Evolutionary conservation across 1,140 invertebrate species (phyloP).

Genomic region (Asobara japonica): DNA sequence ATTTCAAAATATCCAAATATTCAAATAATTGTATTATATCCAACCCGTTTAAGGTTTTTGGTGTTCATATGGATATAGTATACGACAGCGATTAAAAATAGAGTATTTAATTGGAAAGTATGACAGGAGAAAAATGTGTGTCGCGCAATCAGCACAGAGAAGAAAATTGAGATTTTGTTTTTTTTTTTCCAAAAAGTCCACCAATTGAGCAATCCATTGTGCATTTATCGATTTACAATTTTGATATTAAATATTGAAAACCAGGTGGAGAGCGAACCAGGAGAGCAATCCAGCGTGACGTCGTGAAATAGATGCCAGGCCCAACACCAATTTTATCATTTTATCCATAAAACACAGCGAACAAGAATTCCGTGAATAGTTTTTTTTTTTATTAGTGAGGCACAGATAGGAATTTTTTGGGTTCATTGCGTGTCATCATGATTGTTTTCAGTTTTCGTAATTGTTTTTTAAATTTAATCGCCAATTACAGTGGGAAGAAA

Average conservation of each 20-base stretch:
- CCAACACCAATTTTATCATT: constrained; percentile 47
- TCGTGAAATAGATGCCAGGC: constrained; percentile 38
- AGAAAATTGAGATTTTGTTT: not conserved
- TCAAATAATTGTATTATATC: constrained; percentile 40
- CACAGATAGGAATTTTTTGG: constrained; percentile 23
- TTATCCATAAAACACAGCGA: constrained; percentile 24
- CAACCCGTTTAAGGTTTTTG: not conserved
- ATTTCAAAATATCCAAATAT: constrained; percentile 46
- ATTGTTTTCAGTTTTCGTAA: constrained; percentile 21
- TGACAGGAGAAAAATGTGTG: not conserved
- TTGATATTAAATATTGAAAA: constrained; percentile 22
- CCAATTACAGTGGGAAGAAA: not conserved
- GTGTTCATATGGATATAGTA: constrained; percentile 4
- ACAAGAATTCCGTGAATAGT: constrained; percentile 5
- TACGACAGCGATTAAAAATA: constrained; percentile 2
- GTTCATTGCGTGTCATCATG: constrained; percentile 33
- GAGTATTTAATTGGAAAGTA: not conserved
- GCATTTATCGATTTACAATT: not conserved
- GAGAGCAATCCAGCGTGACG: constrained; percentile 32
- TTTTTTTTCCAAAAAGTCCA: not conserved
- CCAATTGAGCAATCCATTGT: constrained; percentile 38
- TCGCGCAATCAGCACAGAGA: not conserved
- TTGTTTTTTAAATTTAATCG: too few relatives aligned
- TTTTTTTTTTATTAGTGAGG: constrained; percentile 29
- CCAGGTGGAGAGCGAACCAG: constrained; percentile 35